Evolutionary conservation across 2,888 invertebrate species (phyloP).

Genomic region (Drosophila pullipes): DNA sequence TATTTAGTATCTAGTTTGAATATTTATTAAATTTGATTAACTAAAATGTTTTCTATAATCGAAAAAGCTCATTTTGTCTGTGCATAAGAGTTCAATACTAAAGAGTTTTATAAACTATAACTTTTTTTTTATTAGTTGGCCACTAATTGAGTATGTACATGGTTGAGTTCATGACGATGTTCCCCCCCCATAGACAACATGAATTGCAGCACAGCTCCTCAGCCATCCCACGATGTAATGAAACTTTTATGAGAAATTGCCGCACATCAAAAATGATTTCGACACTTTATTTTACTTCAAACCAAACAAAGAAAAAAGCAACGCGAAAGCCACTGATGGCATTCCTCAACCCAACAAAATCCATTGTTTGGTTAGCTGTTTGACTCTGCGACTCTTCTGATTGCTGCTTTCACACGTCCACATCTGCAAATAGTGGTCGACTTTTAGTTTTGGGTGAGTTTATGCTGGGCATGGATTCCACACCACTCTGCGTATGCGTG

Average conservation of each 20-base stretch:
- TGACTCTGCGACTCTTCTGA: constrained; percentile 38
- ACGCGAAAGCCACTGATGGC: constrained; percentile 45
- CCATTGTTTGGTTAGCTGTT: constrained; percentile 57
- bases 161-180: neutral
- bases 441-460: constrained; percentile 8
- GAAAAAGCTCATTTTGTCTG: neutral
- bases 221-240: constrained; percentile 40
- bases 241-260: constrained; percentile 68
- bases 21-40: neutral
- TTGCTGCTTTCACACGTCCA: constrained; percentile 56
- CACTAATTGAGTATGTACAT: constrained; percentile 31
- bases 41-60: neutral
- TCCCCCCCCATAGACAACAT: neutral
- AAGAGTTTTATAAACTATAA: neutral
- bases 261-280: constrained; percentile 60
- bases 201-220: constrained; percentile 1
- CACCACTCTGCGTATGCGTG: constrained; percentile 20
- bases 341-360: constrained; percentile 12
- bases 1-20: neutral
- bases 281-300: constrained; percentile 5
- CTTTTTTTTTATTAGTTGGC: neutral
- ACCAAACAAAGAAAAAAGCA: constrained; percentile 3
- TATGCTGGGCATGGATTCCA: neutral
- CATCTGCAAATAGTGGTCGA: constrained; percentile 6
- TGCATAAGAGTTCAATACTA: neutral